Evolutionary conservation across 2,113 vertebrate genomes (phyloP).

Genomic region (Canis aureus): DNA sequence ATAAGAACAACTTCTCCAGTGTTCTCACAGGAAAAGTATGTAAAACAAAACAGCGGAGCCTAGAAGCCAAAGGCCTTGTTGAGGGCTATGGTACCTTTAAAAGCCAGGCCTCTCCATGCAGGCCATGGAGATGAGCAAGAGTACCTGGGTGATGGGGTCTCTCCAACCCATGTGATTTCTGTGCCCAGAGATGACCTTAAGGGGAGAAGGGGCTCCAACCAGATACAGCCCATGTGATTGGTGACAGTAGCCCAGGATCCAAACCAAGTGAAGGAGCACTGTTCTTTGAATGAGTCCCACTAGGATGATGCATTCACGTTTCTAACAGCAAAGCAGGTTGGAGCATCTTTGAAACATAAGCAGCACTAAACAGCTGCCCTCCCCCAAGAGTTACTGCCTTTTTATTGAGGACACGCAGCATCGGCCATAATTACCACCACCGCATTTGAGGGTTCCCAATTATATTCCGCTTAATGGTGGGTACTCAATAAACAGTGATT

Average conservation of each 20-base stretch:
- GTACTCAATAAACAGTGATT: constrained; percentile 18
- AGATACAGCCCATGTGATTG: accelerated
- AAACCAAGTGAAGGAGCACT: neutral
- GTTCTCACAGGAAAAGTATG: constrained; percentile 65
- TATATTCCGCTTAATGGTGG: constrained; percentile 19
- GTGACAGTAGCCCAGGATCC: neutral
- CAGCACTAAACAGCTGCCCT: neutral
- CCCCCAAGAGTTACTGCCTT: constrained; percentile 21
- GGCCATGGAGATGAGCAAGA: neutral
- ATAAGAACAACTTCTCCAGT: neutral
- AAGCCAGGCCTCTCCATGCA: neutral
- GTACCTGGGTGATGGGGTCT: no score
- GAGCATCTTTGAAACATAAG: neutral
- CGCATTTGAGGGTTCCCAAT: neutral
- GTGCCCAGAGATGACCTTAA: neutral
- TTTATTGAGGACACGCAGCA: constrained; percentile 10
- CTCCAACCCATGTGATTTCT: neutral
- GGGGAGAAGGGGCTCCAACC: neutral
- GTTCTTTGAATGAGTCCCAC: constrained; percentile 39
- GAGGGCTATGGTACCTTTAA: neutral
- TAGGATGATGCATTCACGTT: constrained; percentile 45
- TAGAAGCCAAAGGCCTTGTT: constrained; percentile 5
- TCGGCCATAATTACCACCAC: neutral
- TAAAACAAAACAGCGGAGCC: neutral
- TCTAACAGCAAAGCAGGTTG: neutral